Percentiles rank a stretch among this genome's conserved stretches.
These are phyloP conservation scores for Drosophila flavopinicola DNA, from an alignment of 2,888 invertebrate species.

Conservation along the genomic window DNA sequence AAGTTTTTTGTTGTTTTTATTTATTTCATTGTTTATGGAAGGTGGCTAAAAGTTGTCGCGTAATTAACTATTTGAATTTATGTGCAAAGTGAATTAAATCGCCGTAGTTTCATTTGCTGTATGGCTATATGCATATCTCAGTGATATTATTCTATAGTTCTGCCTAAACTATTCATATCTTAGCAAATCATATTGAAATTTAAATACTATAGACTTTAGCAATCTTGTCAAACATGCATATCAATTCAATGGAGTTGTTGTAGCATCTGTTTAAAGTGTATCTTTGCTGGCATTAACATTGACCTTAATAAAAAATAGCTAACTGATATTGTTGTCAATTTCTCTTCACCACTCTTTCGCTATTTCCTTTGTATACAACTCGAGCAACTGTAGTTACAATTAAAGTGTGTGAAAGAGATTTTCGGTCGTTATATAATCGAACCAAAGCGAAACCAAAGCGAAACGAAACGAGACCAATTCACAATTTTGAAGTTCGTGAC, in stretches of 20 bases:
- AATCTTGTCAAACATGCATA: slow-evolving; percentile 10
- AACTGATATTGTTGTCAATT: slow-evolving; percentile 46
- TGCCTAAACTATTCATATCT: too few species aligned
- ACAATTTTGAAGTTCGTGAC: slow-evolving; percentile 60
- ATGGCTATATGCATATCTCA: not conserved
- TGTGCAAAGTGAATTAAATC: slow-evolving; percentile 7
- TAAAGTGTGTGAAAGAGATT: slow-evolving; percentile 47
- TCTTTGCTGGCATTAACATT: slow-evolving; percentile 68
- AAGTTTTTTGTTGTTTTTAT: slow-evolving; percentile 14
- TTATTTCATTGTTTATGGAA: slow-evolving; percentile 16
- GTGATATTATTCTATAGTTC: not conserved
- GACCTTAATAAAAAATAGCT: slow-evolving; percentile 73
- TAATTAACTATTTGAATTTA: slow-evolving; percentile 23
- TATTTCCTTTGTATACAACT: slow-evolving; percentile 8
- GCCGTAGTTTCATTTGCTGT: not conserved
- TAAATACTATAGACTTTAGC: not conserved
- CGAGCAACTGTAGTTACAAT: slow-evolving; percentile 50
- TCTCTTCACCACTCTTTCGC: slow-evolving; percentile 22
- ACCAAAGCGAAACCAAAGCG: too few species aligned
- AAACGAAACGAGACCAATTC: slow-evolving; percentile 44
- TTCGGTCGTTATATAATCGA: slow-evolving; percentile 60
- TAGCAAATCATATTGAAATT: not conserved
- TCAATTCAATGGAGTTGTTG: slow-evolving; percentile 16
- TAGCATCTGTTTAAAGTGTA: slow-evolving; percentile 6
- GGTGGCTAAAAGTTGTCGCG: not conserved